Percentiles rank a stretch among this genome's conserved stretches.
These are phyloP conservation scores for Coendou prehensilis DNA, from an alignment of 2,797 vertebrate species.

Conservation along the genomic window DNA sequence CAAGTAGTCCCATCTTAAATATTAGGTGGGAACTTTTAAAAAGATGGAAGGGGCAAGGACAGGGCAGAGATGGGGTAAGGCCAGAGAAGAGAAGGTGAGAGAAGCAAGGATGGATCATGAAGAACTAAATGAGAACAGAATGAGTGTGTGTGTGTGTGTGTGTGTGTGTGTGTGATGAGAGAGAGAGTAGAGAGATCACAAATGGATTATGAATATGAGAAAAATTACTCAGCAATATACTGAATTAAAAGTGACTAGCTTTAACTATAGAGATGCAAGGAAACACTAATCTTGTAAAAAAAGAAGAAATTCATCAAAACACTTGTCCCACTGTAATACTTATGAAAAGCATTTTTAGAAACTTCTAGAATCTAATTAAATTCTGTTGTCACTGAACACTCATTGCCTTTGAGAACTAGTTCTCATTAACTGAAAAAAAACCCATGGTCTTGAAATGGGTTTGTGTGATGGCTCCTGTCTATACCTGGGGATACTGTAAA, in stretches of 20 bases:
- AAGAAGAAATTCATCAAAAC: slow-evolving; percentile 45
- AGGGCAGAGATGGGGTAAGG: not conserved
- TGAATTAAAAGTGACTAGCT: slow-evolving; percentile 27
- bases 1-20: slow-evolving; percentile 52
- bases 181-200: not conserved
- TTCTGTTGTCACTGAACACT: slow-evolving; percentile 32
- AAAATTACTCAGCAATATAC: not conserved
- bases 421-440: not conserved
- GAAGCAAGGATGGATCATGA: not conserved
- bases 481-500: not conserved
- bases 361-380: not conserved
- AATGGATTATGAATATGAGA: not conserved
- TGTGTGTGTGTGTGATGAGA: too few relatives aligned
- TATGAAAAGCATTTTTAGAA: slow-evolving; percentile 51
- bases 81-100: not conserved
- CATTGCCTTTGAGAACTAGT: not conserved
- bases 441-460: not conserved
- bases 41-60: not conserved
- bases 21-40: not conserved
- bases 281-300: not conserved
- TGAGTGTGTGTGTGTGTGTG: not conserved
- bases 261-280: not conserved
- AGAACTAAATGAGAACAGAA: slow-evolving; percentile 51
- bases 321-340: not conserved
- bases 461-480: not conserved